Base-by-base conservation (phyloP, 2,888 invertebrate genomes). In the Gortyna flavago region DNA sequence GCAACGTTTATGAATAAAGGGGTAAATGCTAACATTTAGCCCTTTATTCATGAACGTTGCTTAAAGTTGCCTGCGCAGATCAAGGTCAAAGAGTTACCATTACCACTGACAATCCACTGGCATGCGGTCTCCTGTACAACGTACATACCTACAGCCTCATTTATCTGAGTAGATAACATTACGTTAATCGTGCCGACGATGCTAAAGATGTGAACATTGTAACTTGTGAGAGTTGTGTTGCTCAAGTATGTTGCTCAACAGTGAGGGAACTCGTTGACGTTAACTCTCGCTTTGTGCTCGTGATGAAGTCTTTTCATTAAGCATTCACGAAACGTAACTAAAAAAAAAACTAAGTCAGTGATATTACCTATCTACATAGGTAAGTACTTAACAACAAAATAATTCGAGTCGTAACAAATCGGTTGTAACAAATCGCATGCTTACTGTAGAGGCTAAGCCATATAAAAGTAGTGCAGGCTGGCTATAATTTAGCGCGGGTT, bases 201-300 rank as follows among this genome's bases (percentile, higher is more conserved):
- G 54, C 62, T 38, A 44, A 38, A 79, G 67, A 75, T 67, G 67
- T 29, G 51, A 72, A 61, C 51, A 67, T 29, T 51, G 48, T 81
- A 61, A n/a, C 54, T 48, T n/a, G 44, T 81, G 75, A 74, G 79
- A 81, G 44, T 11, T 5, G 29, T n/a, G 44, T 74, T 79, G 62
- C 79, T 48, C 32, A 81, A 81, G 38, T 16, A 21, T 32, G 62
- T 79, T 79, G 44, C 82, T 35, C 75, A 81, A 79, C 62, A 21
- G 61, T 25, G n/a, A n/a, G 21, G 18, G 18, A 64, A 64, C 48
- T 66, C 48, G 74, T 59, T 79, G 48, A 13, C 48, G 74, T 59
- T 79, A 57, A 13, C 11, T 32, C 13, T 8, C 8, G 32, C 48
- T 79, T 51, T 66, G 65, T 81, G 25, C 32, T 81, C 57, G 57